Evolutionary conservation across 2,797 vertebrate species (phyloP).

Genomic region (Podarcis siculus): DNA sequence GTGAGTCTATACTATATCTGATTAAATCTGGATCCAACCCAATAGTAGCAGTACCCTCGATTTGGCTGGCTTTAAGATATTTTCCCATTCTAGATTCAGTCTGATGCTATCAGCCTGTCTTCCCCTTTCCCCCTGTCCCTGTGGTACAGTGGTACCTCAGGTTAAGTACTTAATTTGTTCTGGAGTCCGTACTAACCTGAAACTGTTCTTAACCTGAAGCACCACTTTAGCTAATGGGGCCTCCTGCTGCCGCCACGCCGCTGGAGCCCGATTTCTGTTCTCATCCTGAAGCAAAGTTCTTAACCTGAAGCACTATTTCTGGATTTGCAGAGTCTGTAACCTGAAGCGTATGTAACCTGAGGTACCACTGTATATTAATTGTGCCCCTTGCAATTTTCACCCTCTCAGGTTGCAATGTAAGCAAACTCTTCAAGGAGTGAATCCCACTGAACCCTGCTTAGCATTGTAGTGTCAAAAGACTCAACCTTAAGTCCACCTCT

Average conservation of each 20-base stretch:
- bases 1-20: too few relatives aligned
- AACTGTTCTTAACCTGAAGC: too few relatives aligned
- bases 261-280: too few relatives aligned
- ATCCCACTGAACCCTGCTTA: neutral
- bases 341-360: too few relatives aligned
- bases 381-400: neutral
- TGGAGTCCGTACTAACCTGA: too few relatives aligned
- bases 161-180: too few relatives aligned
- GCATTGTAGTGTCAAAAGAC: neutral
- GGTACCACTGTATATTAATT: neutral
- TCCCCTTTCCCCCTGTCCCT: neutral
- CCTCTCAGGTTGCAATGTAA: neutral
- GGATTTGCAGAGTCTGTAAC: too few relatives aligned
- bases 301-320: too few relatives aligned
- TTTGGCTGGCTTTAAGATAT: neutral
- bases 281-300: too few relatives aligned
- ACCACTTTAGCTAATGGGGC: too few relatives aligned
- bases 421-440: neutral
- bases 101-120: neutral
- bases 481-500: neutral
- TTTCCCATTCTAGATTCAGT: neutral
- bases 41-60: neutral
- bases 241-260: too few relatives aligned
- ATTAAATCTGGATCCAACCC: neutral
- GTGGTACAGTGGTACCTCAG: too few relatives aligned